Conservation (phyloP, 2,113 vertebrate genomes). For the Narcine bancroftii region DNA sequence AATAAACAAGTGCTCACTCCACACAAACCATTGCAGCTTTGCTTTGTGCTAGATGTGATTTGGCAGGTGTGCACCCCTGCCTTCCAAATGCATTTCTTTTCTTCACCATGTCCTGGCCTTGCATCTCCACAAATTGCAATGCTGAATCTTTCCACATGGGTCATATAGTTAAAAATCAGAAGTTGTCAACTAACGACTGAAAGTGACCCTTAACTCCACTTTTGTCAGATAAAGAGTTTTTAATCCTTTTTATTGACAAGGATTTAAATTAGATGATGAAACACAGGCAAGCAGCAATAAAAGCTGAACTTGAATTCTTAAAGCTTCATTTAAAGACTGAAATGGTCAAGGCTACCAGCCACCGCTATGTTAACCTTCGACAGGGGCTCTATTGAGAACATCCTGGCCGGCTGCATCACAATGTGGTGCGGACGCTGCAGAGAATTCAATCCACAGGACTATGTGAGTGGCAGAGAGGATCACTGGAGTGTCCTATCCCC, state of each 20-base stretch:
- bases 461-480: no score
- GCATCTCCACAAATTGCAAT: neutral
- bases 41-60: neutral
- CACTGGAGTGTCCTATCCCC: no score
- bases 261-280: neutral
- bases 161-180: neutral
- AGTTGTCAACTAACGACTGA: neutral
- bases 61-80: neutral
- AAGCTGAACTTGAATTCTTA: neutral
- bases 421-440: no score
- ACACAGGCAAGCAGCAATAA: neutral
- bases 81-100: neutral
- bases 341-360: no score
- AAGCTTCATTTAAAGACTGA: neutral
- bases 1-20: neutral
- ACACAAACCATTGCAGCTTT: neutral
- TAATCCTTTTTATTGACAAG: neutral
- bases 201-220: neutral
- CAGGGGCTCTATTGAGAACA: no score
- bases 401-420: no score
- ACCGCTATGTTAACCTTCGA: no score
- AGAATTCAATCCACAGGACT: no score
- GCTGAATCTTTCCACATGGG: neutral
- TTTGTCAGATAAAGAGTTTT: neutral
- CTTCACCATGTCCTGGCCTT: neutral